Evolutionary conservation across 2,113 vertebrate species (phyloP).

Genomic region (Origma solitaria): DNA sequence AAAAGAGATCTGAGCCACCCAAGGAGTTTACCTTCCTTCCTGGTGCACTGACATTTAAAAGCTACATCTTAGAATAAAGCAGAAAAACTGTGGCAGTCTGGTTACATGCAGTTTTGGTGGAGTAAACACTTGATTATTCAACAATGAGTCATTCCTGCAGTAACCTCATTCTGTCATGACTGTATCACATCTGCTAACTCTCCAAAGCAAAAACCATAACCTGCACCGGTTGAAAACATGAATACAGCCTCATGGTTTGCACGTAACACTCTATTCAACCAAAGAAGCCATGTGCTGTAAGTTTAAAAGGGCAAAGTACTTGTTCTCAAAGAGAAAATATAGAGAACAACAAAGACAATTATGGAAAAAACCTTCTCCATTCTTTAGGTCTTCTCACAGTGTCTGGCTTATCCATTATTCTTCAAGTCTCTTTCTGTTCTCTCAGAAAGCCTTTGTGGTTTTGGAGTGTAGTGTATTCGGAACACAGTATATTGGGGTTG

Average conservation of each 20-base stretch:
- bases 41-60: conserved; percentile 55
- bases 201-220: conserved; percentile 36
- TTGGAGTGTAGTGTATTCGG: neutral
- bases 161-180: conserved; percentile 70
- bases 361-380: neutral
- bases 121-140: conserved; percentile 67
- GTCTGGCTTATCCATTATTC: neutral
- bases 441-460: neutral
- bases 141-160: conserved; percentile 64
- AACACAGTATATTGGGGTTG: neutral
- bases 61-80: conserved; percentile 39
- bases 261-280: conserved; percentile 1
- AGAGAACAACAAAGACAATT: neutral
- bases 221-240: neutral
- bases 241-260: neutral
- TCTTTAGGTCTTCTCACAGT: neutral
- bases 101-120: conserved; percentile 47
- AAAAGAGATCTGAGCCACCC: conserved; percentile 26
- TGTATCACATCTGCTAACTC: conserved; percentile 52
- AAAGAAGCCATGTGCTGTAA: neutral
- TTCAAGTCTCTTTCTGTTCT: neutral
- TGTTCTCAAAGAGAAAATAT: conserved; percentile 10
- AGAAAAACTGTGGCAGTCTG: conserved; percentile 38
- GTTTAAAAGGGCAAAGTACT: neutral
- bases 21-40: conserved; percentile 35